Conservation (phyloP, 2,888 invertebrate genomes). For the Piscicola geometra region DNA sequence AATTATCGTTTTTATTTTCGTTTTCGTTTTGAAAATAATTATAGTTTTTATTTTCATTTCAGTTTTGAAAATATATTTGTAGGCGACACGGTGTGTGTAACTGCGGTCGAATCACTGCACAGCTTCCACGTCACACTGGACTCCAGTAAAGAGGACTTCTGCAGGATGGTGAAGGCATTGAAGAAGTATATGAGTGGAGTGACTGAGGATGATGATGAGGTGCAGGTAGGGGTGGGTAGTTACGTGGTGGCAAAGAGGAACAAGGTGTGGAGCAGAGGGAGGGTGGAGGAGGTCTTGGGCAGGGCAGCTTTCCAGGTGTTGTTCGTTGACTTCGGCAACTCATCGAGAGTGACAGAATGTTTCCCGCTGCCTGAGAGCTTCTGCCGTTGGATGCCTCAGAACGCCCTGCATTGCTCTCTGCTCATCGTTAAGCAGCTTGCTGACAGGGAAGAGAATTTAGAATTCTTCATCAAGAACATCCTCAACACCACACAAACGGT, state of each 20-base stretch:
- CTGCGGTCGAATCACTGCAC: background rate
- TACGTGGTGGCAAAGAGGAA: background rate
- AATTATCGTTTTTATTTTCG: no score
- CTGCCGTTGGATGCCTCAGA: background rate
- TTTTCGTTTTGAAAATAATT: no score
- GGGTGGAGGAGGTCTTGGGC: background rate
- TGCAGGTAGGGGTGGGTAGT: background rate
- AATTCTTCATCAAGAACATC: constrained; percentile 48
- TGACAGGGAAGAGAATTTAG: constrained; percentile 45
- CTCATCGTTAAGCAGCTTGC: background rate
- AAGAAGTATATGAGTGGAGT: background rate
- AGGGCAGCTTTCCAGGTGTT: background rate
- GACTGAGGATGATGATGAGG: background rate
- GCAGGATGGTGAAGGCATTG: background rate
- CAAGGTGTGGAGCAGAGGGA: background rate
- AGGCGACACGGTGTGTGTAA: background rate
- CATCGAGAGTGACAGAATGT: background rate
- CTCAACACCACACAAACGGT: constrained; percentile 49
- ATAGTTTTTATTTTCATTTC: no score
- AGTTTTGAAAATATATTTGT: no score
- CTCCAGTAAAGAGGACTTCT: background rate
- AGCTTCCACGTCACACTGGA: background rate
- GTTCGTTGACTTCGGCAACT: background rate
- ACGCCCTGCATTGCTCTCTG: background rate
- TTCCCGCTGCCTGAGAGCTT: background rate